Conservation (phyloP, 2,888 invertebrate species). For the Silvanus unidentatus region DNA sequence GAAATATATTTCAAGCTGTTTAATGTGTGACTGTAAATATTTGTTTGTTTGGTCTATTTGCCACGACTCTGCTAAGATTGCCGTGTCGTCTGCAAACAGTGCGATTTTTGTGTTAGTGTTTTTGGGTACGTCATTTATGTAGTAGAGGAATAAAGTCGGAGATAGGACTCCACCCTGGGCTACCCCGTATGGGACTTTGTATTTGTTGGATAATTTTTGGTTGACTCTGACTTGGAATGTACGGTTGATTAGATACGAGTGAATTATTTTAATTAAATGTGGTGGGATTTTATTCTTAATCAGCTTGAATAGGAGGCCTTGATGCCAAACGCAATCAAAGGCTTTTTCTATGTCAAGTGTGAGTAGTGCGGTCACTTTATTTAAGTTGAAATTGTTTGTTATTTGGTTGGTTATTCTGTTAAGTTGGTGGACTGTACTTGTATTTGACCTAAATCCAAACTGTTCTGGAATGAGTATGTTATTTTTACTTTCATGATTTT, state of each 20-base stretch:
- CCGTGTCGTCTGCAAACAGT: conserved; percentile 18
- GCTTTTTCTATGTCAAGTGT: background rate
- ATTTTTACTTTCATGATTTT: conserved; percentile 2
- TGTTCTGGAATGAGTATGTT: conserved; percentile 2
- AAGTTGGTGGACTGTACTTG: conserved; percentile 5
- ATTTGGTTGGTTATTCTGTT: background rate
- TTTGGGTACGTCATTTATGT: conserved; percentile 10
- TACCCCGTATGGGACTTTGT: background rate
- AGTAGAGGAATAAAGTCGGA: conserved; percentile 6
- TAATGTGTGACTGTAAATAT: conserved; percentile 13
- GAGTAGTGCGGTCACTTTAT: background rate
- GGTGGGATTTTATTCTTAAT: background rate
- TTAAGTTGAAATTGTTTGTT: conserved; percentile 4
- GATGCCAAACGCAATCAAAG: background rate
- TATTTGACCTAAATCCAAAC: conserved; percentile 2
- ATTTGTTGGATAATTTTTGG: background rate
- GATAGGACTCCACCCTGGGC: conserved; percentile 3
- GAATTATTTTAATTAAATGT: background rate
- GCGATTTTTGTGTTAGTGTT: conserved; percentile 14
- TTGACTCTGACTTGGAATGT: background rate
- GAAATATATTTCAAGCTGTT: conserved; percentile 9
- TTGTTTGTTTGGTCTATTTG: conserved; percentile 8
- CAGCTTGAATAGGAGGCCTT: background rate
- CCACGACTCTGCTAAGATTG: conserved; percentile 14
- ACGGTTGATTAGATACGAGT: background rate